Conservation (phyloP, 2,797 vertebrate genomes). For the Pseudomugil tenellus region DNA sequence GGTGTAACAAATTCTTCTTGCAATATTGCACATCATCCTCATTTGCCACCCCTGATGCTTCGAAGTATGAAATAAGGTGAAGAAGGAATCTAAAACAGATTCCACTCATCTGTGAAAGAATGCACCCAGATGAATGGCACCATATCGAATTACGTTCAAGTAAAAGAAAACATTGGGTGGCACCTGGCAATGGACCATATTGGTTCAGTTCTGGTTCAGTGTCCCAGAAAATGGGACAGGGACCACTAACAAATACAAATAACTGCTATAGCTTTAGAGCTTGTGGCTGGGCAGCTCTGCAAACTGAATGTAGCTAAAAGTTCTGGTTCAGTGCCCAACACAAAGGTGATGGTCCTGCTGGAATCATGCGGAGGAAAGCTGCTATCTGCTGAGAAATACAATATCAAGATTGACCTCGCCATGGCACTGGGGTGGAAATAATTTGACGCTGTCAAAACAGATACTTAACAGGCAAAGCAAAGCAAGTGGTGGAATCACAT, state of each 20-base stretch:
- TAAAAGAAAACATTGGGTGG: slow-evolving; percentile 67
- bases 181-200: slow-evolving; percentile 65
- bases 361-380: slow-evolving; percentile 26
- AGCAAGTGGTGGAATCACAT: slow-evolving; percentile 29
- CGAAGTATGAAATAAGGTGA: slow-evolving; percentile 56
- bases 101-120: slow-evolving; percentile 55
- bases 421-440: slow-evolving; percentile 37
- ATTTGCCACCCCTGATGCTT: slow-evolving; percentile 29
- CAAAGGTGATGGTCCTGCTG: slow-evolving; percentile 34
- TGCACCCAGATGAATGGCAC: slow-evolving; percentile 54
- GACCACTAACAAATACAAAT: slow-evolving; percentile 77
- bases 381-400: slow-evolving; percentile 35
- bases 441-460: slow-evolving; percentile 41
- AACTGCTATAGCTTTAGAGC: slow-evolving; percentile 64
- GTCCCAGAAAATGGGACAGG: slow-evolving; percentile 79
- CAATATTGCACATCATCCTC: slow-evolving; percentile 59
- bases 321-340: slow-evolving; percentile 52
- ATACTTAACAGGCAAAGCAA: slow-evolving; percentile 42
- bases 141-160: slow-evolving; percentile 54
- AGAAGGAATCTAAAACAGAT: slow-evolving; percentile 44
- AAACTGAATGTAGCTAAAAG: slow-evolving; percentile 66
- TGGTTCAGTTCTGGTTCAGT: slow-evolving; percentile 79
- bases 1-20: slow-evolving; percentile 59
- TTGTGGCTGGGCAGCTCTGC: slow-evolving; percentile 63
- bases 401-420: slow-evolving; percentile 38